Percentiles rank a stretch among this genome's conserved stretches.
These are phyloP conservation scores for Nemapogon koenigi DNA, from an alignment of 2,888 invertebrate genomes.

Conservation along the genomic window DNA sequence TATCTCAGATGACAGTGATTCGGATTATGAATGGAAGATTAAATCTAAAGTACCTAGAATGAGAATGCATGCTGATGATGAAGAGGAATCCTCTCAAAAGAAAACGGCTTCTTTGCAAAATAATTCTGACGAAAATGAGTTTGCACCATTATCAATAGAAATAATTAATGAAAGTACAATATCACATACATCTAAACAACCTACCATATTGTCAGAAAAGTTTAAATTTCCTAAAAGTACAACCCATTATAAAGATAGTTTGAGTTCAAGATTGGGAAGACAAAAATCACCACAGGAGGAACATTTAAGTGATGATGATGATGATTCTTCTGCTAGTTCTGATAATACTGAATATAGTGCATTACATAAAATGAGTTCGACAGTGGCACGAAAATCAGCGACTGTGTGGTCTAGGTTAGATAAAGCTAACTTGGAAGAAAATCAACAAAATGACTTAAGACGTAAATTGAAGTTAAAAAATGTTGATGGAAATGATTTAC, in stretches of 20 bases:
- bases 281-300: slow-evolving; percentile 17
- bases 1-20: slow-evolving; percentile 45
- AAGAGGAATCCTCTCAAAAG: too few species aligned
- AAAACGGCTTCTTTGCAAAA: slow-evolving; percentile 21
- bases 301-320: slow-evolving; percentile 27
- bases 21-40: slow-evolving; percentile 65
- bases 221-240: slow-evolving; percentile 29
- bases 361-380: slow-evolving; percentile 43
- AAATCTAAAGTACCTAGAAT: slow-evolving; percentile 74
- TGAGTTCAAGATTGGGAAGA: slow-evolving; percentile 40
- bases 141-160: slow-evolving; percentile 51
- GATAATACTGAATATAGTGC: slow-evolving; percentile 43
- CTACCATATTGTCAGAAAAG: slow-evolving; percentile 42
- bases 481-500: slow-evolving; percentile 27
- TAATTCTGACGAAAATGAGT: slow-evolving; percentile 13
- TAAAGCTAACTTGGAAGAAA: slow-evolving; percentile 23
- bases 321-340: slow-evolving; percentile 27
- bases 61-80: slow-evolving; percentile 91
- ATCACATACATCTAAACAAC: slow-evolving; percentile 30
- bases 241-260: slow-evolving; percentile 21
- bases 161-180: slow-evolving; percentile 33
- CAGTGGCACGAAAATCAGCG: slow-evolving; percentile 33
- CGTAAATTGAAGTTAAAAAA: slow-evolving; percentile 38
- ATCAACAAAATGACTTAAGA: slow-evolving; percentile 36
- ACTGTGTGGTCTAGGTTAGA: slow-evolving; percentile 68